Evolutionary conservation across 2,113 vertebrate species (phyloP).

Genomic region (Phyllopteryx taeniolatus): DNA sequence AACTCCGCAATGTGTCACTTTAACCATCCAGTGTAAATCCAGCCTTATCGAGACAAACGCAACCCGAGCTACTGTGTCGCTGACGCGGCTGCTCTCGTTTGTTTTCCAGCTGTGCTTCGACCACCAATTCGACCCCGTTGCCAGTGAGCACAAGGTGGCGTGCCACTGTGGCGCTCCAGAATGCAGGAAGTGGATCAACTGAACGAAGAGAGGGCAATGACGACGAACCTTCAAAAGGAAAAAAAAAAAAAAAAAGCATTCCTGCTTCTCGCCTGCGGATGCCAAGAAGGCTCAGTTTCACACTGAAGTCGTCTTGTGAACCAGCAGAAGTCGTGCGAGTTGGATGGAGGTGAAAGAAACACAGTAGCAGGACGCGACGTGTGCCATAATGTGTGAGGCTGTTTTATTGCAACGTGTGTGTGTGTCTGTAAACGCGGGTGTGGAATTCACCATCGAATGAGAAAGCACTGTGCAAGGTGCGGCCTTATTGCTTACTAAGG

Average conservation of each 20-base stretch:
- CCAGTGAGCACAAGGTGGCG: slow-evolving; percentile 90
- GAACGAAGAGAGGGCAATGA: slow-evolving; percentile 38
- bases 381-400: slow-evolving; percentile 68
- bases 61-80: not conserved
- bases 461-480: slow-evolving; percentile 93
- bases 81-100: not conserved
- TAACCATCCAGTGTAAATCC: not conserved
- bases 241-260: slow-evolving; percentile 52
- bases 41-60: not conserved
- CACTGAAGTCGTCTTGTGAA: slow-evolving; percentile 50
- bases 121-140: slow-evolving; percentile 90
- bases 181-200: slow-evolving; percentile 99
- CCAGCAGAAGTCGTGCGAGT: slow-evolving; percentile 41
- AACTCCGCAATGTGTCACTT: no score
- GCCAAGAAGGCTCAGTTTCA: slow-evolving; percentile 69
- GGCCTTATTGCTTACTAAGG: slow-evolving; percentile 87
- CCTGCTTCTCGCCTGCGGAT: slow-evolving; percentile 68
- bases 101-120: slow-evolving; percentile 90
- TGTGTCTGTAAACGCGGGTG: slow-evolving; percentile 64
- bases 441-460: slow-evolving; percentile 95
- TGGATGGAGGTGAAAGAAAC: slow-evolving; percentile 33
- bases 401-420: slow-evolving; percentile 41
- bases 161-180: slow-evolving; percentile 95
- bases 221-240: slow-evolving; percentile 35
- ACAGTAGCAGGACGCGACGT: slow-evolving; percentile 69